These are phyloP conservation scores for Heliothis virescens DNA, from an alignment of 1,140 invertebrate genomes.

Conservation along the genomic window DNA sequence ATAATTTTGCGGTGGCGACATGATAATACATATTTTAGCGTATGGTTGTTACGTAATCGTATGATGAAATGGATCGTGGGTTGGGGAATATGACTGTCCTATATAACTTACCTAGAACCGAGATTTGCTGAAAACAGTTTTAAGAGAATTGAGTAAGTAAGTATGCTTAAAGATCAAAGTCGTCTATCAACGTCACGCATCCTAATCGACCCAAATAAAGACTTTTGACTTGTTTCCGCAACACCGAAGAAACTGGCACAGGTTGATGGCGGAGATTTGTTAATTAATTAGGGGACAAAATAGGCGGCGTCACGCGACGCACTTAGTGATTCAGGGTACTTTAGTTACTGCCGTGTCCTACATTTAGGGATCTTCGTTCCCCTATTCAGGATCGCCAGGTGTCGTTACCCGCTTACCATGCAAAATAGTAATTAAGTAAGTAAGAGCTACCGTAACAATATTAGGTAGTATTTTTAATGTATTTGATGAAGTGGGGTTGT, in stretches of 20 bases:
- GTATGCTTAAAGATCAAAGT: not conserved
- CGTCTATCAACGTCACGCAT: conserved; percentile 24
- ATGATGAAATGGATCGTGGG: conserved; percentile 2
- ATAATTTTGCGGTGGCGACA: conserved; percentile 23
- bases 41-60: conserved; percentile 9
- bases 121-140: not conserved
- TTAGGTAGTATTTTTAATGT: too few species aligned
- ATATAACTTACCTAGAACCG: not conserved
- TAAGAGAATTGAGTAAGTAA: not conserved
- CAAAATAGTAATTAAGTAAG: conserved; percentile 54
- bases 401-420: conserved; percentile 43
- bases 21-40: conserved; percentile 5
- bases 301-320: conserved; percentile 72
- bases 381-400: conserved; percentile 34
- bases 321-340: conserved; percentile 59
- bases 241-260: conserved; percentile 63
- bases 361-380: conserved; percentile 60
- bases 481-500: too few species aligned
- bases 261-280: conserved; percentile 73
- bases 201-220: conserved; percentile 48
- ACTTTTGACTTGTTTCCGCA: conserved; percentile 32
- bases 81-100: not conserved
- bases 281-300: conserved; percentile 77
- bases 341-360: conserved; percentile 61
- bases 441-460: not conserved